Percentiles rank a stretch among this genome's conserved stretches.
These are phyloP conservation scores for Alces alces DNA, from an alignment of 2,113 vertebrate species.

Conservation along the genomic window DNA sequence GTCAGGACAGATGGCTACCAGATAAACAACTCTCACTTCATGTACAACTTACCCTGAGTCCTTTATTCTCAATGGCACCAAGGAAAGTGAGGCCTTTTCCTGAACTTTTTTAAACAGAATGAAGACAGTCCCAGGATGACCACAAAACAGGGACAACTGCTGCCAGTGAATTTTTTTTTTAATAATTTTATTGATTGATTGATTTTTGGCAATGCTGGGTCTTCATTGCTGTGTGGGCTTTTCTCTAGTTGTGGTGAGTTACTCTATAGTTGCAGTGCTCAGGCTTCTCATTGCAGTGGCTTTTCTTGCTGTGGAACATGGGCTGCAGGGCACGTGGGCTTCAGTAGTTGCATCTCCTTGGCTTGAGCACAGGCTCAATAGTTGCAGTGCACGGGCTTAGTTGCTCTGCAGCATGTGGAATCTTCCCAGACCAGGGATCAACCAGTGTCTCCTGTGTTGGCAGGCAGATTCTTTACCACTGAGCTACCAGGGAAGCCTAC, in stretches of 20 bases:
- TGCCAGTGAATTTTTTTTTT: not conserved
- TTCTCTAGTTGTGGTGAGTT: not conserved
- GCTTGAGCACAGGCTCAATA: not conserved
- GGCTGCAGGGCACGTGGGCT: not conserved
- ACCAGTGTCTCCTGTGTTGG: not conserved
- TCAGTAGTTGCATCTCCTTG: not conserved
- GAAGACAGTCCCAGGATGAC: not conserved
- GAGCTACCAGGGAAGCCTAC: not conserved
- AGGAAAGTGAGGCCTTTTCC: not conserved
- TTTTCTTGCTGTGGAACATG: not conserved
- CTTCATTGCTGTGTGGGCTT: not conserved
- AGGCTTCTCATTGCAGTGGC: not conserved
- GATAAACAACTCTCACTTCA: not conserved
- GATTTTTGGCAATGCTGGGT: not conserved
- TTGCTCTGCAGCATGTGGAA: not conserved
- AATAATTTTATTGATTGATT: not conserved
- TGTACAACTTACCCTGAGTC: not conserved
- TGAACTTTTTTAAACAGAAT: not conserved
- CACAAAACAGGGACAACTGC: not conserved
- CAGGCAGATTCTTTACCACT: not conserved
- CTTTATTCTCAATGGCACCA: not conserved
- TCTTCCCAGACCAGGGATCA: not conserved
- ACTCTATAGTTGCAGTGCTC: not conserved
- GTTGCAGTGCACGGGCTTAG: not conserved
- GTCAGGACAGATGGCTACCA: not conserved